Conservation (phyloP, 2,888 invertebrate genomes). For the Chymomyza amoena region DNA sequence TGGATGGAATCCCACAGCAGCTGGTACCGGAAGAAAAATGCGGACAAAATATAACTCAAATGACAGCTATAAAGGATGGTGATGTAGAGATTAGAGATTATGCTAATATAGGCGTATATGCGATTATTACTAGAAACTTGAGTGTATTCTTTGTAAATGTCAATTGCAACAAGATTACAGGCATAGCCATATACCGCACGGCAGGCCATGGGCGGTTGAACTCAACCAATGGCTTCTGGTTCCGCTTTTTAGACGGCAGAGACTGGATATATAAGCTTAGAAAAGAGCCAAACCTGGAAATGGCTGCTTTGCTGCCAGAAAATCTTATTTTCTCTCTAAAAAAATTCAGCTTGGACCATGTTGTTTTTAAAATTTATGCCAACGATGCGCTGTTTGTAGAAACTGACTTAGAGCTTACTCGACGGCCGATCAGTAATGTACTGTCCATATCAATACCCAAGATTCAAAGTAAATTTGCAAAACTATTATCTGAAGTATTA, state of each 20-base stretch:
- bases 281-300: slow-evolving; percentile 79
- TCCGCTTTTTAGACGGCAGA: slow-evolving; percentile 78
- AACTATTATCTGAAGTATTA: too few species aligned
- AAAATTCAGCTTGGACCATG: slow-evolving; percentile 64
- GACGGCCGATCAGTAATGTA: slow-evolving; percentile 79
- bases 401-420: slow-evolving; percentile 67
- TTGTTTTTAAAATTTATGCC: slow-evolving; percentile 81
- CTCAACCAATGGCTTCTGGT: slow-evolving; percentile 53
- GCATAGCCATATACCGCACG: slow-evolving; percentile 68
- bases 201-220: slow-evolving; percentile 5
- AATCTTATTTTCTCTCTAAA: slow-evolving; percentile 69
- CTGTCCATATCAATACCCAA: slow-evolving; percentile 83
- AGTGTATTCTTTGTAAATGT: slow-evolving; percentile 76
- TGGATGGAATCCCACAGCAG: slow-evolving; percentile 77
- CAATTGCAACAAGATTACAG: slow-evolving; percentile 66
- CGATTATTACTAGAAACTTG: slow-evolving; percentile 66
- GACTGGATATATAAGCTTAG: slow-evolving; percentile 78
- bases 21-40: slow-evolving; percentile 40
- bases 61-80: accelerated
- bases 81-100: slow-evolving; percentile 35
- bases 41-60: not conserved
- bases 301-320: slow-evolving; percentile 81
- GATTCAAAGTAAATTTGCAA: slow-evolving; percentile 70
- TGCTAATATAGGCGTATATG: slow-evolving; percentile 60
- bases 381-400: slow-evolving; percentile 82